These are phyloP conservation scores for Diplazon laetatorius DNA, from an alignment of 2,888 invertebrate genomes.

Conservation along the genomic window DNA sequence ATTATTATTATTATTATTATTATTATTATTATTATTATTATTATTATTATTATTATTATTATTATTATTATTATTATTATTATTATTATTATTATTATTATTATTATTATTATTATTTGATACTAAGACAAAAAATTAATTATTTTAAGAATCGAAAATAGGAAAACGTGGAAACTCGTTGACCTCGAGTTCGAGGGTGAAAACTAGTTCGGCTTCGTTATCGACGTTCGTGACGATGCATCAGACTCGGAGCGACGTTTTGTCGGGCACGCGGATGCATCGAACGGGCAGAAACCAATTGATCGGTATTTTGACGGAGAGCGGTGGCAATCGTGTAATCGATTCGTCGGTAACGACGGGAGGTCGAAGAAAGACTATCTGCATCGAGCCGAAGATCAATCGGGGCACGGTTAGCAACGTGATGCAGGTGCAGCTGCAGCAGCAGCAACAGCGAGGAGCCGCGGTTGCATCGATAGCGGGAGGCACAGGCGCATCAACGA, in stretches of 20 bases:
- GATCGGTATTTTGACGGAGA: slow-evolving; percentile 73
- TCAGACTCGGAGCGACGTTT: slow-evolving; percentile 42
- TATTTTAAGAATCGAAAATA: slow-evolving; percentile 31
- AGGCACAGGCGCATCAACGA: slow-evolving; percentile 56
- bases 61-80: too few relatives aligned
- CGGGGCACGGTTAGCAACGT: slow-evolving; percentile 63
- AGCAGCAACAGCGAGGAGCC: slow-evolving; percentile 39
- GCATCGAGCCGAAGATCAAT: slow-evolving; percentile 68
- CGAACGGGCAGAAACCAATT: slow-evolving; percentile 66
- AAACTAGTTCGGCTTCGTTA: slow-evolving; percentile 45
- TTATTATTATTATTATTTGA: neutral
- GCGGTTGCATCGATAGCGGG: slow-evolving; percentile 38
- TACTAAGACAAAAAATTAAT: neutral
- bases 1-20: neutral
- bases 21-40: too few relatives aligned
- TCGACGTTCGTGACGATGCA: slow-evolving; percentile 57
- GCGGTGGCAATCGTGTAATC: slow-evolving; percentile 55
- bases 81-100: too few relatives aligned
- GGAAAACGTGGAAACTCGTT: slow-evolving; percentile 43
- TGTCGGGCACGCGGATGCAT: slow-evolving; percentile 34
- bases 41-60: too few relatives aligned
- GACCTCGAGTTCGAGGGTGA: slow-evolving; percentile 35
- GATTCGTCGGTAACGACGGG: slow-evolving; percentile 27
- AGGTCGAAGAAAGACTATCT: slow-evolving; percentile 67
- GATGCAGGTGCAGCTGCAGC: slow-evolving; percentile 68